phyloP scores from a whole-genome alignment of 2,113 vertebrate genomes.

The Mirounga angustirostris region DNA sequence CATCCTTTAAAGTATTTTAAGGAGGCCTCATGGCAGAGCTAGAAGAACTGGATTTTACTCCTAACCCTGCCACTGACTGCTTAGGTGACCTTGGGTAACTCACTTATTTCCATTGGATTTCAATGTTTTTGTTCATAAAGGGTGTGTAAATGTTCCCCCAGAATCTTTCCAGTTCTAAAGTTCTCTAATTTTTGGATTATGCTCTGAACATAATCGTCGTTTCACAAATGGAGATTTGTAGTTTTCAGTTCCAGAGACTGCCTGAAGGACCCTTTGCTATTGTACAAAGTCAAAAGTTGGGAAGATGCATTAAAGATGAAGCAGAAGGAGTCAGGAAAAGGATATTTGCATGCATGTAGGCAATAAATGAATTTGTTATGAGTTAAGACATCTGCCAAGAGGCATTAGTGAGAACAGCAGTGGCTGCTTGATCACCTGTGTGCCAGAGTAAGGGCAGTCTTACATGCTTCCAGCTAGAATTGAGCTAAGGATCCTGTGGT shows the following conservation, averaged over 20 bases:
- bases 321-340: constrained; percentile 24
- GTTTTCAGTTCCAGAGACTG: background rate
- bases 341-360: background rate
- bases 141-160: background rate
- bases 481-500: background rate
- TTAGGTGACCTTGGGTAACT: background rate
- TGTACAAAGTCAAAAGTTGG: background rate
- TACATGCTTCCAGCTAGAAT: background rate
- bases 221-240: background rate
- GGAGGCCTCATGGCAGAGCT: background rate
- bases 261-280: background rate
- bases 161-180: background rate
- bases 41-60: background rate
- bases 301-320: constrained; percentile 17
- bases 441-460: background rate
- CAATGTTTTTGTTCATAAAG: background rate
- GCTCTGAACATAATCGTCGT: background rate
- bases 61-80: background rate
- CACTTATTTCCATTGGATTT: background rate
- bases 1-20: constrained; percentile 52
- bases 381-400: constrained; percentile 50
- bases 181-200: background rate
- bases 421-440: background rate
- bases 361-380: constrained; percentile 39
- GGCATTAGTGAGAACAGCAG: background rate